These are phyloP conservation scores for Linhomoeus sp. DNA, from an alignment of 2,888 invertebrate species.

Conservation along the genomic window DNA sequence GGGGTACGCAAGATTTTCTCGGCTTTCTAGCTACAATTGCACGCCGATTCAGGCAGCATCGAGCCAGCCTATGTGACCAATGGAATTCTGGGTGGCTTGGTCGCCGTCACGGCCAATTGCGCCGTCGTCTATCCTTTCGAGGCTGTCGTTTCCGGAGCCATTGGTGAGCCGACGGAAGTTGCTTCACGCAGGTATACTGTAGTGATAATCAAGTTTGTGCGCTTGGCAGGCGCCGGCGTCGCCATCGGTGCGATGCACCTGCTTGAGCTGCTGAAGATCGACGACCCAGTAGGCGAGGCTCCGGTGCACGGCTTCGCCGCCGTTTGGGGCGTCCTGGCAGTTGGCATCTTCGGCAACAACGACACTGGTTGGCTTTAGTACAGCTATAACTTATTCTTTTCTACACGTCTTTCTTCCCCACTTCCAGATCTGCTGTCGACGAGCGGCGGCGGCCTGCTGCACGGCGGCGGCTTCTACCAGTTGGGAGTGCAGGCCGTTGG, in stretches of 20 bases:
- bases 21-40: too few species aligned
- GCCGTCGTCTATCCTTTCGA: conserved; percentile 25
- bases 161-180: too few species aligned
- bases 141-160: conserved; percentile 20
- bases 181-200: too few species aligned
- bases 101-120: conserved; percentile 26
- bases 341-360: not conserved
- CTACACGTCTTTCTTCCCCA: too few species aligned
- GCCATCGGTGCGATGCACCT: conserved; percentile 25
- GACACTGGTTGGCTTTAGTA: too few species aligned
- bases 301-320: conserved; percentile 44
- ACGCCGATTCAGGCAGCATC: conserved; percentile 12
- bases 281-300: conserved; percentile 80
- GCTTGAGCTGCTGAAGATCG: conserved; percentile 55
- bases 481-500: conserved; percentile 59
- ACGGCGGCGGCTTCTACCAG: conserved; percentile 63
- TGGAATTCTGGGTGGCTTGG: conserved; percentile 26
- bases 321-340: not conserved
- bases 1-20: too few species aligned
- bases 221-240: conserved; percentile 17
- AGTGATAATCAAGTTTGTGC: too few species aligned
- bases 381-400: too few species aligned
- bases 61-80: conserved; percentile 23
- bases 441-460: conserved; percentile 33
- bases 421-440: too few species aligned